Base-by-base conservation (phyloP, 2,797 vertebrate species). In the Darevskia nairensis region DNA sequence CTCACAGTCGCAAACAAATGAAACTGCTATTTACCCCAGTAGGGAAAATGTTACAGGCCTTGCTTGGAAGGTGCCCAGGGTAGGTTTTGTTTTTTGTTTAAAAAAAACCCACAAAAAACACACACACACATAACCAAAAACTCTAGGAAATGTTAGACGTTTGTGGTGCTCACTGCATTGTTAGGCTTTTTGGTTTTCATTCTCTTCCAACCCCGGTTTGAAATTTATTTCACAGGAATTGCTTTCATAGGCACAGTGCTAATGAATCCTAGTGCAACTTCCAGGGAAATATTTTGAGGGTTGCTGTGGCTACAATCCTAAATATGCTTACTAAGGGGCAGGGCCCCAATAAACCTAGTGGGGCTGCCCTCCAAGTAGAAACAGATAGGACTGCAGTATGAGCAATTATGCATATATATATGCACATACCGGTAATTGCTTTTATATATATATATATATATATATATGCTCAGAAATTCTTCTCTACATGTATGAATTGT, bases 241-340 rank as follows among this genome's bases (percentile, higher is more conserved):
- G 0, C 61, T 9, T 81, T 61, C 79, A 87, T 44, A 66, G 78
- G 3, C 35, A 35, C 32, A 25, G 21, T 86, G 23, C 4, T 15
- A 23, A 39, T 1, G 41, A 86, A 32, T 27, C 44, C 35, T 69
- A 44, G 35, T 76, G 44, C 72, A 89, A 8, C 11, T n/a, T 87
- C 25, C 13, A 0, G 29, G 2, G 27, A 69, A 27, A 39, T 9
- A 85, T n/a, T 8, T 50, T 27, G 21, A 0, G 0, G 5, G 41
- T 68, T 41, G 71, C 35, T 39, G 44, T 8, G 2, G 13, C 44
- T 55, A 0, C 27, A 55, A 69, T 29, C 64, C 25, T 50, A 78
- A 78, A 66, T 9, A 41, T 23, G 11, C 50, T 41, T 41, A n/a
- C 15, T 78, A 7, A 35, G 32, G 6, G 7, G 32, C 32, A 74